Evolutionary conservation across 92 coral and sea anemone species (phyloP), one percentile per base, ranked within the genome.

Genomic region (Desmophyllum pertusum): DNA sequence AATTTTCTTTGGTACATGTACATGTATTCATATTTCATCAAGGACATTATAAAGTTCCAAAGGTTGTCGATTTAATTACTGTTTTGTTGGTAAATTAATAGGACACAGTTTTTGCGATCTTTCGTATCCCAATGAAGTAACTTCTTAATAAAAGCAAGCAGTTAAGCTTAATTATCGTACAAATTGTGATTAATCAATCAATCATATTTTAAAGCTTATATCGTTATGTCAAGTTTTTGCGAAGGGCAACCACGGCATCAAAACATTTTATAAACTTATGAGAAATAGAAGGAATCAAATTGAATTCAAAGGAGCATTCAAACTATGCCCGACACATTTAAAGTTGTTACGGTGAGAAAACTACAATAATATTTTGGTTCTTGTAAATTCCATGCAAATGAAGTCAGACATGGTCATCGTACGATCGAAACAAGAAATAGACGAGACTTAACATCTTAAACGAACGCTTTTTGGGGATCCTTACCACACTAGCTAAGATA

Each of bases 341-440:
- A 33, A 21, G 15, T 13, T 35, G 43, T 36, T 5, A 45, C 33
- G 50, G 42, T 48, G 36, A 33, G 67, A 73, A 70, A 59, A 45
- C 45, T 33, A 55, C 33, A 51, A 52, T 30, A 40, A 43, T 70
- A 57, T 81, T 81, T 72, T 55, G 57, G 18, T 82, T 73, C 40
- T 21, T 36, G 55, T 10, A 35, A 82, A 82, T 82, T 82, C 86
- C 86, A 82, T 27, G 71, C 57, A 82, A 82, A 82, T 82, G 86
- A 82, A 82, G 79, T 82, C 71, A 82, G 71, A 71, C 30, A 7
- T n/a, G 2, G 67, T 67, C 57, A 68, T 80, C 37, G 30, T 52
- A 25, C 41, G 19, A 6, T 19, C 55, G 30, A 35, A 68, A 59
- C 18, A 50, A 17, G 31, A 23, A 51, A 25, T 21, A 30, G 52